Evolutionary conservation across 2,888 invertebrate species (phyloP).

Genomic region (Branchellion lobata): DNA sequence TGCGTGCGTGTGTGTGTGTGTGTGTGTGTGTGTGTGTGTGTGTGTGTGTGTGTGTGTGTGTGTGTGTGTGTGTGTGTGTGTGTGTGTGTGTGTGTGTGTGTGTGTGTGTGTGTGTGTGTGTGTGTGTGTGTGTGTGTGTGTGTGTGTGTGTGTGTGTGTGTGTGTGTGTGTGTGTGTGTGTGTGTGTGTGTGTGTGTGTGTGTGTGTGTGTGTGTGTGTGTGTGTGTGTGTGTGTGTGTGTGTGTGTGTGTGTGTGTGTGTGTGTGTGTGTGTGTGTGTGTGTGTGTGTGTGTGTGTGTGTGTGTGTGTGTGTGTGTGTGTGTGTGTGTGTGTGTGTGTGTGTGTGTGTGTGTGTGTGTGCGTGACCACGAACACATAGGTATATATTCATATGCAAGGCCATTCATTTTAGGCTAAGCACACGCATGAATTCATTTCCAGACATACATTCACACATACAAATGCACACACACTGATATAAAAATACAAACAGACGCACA

Average conservation of each 20-base stretch:
- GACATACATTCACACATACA: not conserved
- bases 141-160: slow-evolving; percentile 23
- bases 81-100: too few relatives aligned
- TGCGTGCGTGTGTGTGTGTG: too few relatives aligned
- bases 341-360: slow-evolving; percentile 39
- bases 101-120: slow-evolving; percentile 14
- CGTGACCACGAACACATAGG: not conserved
- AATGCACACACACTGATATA: not conserved
- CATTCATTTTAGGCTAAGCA: too few relatives aligned
- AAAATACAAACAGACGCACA: too few relatives aligned
- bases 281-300: slow-evolving; percentile 44
- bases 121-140: slow-evolving; percentile 23
- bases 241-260: slow-evolving; percentile 43
- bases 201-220: slow-evolving; percentile 45
- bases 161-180: slow-evolving; percentile 28
- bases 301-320: slow-evolving; percentile 43
- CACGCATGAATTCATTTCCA: too few relatives aligned
- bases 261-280: slow-evolving; percentile 44
- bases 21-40: too few relatives aligned
- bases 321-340: slow-evolving; percentile 38
- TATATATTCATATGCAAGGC: too few relatives aligned
- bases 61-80: too few relatives aligned
- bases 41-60: too few relatives aligned
- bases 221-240: slow-evolving; percentile 46
- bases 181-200: slow-evolving; percentile 44